These are phyloP conservation scores for Lepidurus packardi DNA, from an alignment of 1,140 invertebrate species.

Conservation along the genomic window DNA sequence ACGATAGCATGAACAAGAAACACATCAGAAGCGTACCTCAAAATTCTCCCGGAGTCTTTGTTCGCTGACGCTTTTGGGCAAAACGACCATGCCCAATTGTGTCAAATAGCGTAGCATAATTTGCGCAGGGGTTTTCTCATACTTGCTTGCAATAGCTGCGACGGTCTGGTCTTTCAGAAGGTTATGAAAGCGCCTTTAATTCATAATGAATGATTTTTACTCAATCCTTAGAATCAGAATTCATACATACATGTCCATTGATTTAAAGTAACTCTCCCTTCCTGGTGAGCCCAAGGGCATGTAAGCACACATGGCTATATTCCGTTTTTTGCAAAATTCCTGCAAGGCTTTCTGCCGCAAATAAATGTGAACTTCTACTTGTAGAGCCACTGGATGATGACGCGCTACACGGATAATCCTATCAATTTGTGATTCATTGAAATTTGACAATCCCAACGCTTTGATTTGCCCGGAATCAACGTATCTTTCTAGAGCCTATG, in stretches of 20 bases:
- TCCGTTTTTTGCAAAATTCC: conserved; percentile 62
- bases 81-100: conserved; percentile 64
- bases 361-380: conserved; percentile 76
- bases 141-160: conserved; percentile 57
- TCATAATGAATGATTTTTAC: not conserved
- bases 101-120: conserved; percentile 68
- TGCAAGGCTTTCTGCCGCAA: conserved; percentile 70
- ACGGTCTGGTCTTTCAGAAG: conserved; percentile 50
- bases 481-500: no score
- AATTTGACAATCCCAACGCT: no score
- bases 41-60: conserved; percentile 61
- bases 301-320: conserved; percentile 73
- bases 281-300: conserved; percentile 71
- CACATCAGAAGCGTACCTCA: conserved; percentile 32
- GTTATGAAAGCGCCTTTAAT: conserved; percentile 34
- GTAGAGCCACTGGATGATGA: conserved; percentile 51
- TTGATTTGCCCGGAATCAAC: no score
- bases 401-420: conserved; percentile 46
- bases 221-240: not conserved
- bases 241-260: not conserved
- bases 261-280: conserved; percentile 34
- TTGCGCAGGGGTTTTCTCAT: conserved; percentile 68
- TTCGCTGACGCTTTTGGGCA: conserved; percentile 76
- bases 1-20: not conserved
- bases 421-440: no score